phyloP scores from a whole-genome alignment of 30 jellyfish, hydroid and myxozoan species.

The Cassiopea xamachana region DNA sequence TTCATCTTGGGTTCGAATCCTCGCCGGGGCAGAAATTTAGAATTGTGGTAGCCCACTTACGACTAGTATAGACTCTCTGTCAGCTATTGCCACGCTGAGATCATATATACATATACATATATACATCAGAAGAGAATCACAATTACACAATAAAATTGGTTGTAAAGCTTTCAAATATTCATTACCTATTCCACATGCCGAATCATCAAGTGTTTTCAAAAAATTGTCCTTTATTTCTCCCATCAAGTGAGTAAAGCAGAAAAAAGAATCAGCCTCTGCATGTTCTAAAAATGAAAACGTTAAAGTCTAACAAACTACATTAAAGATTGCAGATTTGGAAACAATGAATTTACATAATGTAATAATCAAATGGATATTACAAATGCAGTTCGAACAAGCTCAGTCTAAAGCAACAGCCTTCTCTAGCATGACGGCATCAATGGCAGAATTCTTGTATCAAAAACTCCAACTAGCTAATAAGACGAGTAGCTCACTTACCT shows the following conservation, averaged over 20 bases:
- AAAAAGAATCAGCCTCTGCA: conserved; percentile 95
- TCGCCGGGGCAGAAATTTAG: too few species aligned
- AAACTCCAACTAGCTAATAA: not conserved
- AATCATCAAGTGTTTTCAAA: conserved; percentile 89
- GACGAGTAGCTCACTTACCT: conserved; percentile 34
- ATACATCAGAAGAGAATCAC: not conserved
- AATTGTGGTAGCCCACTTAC: too few species aligned
- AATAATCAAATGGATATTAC: not conserved
- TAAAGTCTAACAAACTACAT: not conserved
- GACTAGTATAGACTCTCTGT: too few species aligned
- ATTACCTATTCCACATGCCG: conserved; percentile 91
- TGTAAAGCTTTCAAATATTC: not conserved
- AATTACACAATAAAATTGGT: too few species aligned
- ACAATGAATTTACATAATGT: not conserved
- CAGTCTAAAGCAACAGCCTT: too few species aligned
- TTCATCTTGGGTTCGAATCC: too few species aligned
- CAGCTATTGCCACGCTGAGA: too few species aligned
- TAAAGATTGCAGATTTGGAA: not conserved
- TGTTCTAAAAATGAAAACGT: conserved; percentile 49
- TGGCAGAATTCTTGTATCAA: too few species aligned
- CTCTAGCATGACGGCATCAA: too few species aligned
- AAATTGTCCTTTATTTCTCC: conserved; percentile 96
- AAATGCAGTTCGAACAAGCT: not conserved
- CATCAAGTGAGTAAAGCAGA: conserved; percentile 94
- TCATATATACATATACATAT: too few species aligned